Evolutionary conservation across 1,140 invertebrate genomes (phyloP).

Genomic region (Drosophila gunungcola): DNA sequence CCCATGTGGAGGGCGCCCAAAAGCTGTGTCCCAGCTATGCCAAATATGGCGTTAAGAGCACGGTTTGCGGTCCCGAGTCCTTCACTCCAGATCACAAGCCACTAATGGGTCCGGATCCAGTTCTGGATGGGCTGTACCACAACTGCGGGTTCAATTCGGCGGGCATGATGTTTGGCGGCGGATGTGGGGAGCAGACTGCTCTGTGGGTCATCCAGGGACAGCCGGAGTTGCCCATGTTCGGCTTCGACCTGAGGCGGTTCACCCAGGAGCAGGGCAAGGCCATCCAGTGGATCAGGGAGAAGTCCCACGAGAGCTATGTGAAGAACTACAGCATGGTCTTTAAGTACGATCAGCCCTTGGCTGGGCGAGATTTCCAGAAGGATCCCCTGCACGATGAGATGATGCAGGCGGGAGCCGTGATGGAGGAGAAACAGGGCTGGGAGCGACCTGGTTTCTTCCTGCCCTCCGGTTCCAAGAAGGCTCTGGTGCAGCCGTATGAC

Average conservation of each 20-base stretch:
- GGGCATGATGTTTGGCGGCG: slow-evolving; percentile 95
- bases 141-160: slow-evolving; percentile 95
- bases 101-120: slow-evolving; percentile 86
- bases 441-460: slow-evolving; percentile 91
- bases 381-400: slow-evolving; percentile 89
- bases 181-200: slow-evolving; percentile 93
- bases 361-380: slow-evolving; percentile 90
- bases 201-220: slow-evolving; percentile 93
- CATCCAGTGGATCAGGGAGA: slow-evolving; percentile 90
- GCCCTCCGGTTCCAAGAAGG: slow-evolving; percentile 80
- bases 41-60: slow-evolving; percentile 92
- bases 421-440: slow-evolving; percentile 94
- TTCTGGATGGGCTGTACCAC: slow-evolving; percentile 88
- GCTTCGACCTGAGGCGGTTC: slow-evolving; percentile 93
- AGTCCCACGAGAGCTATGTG: slow-evolving; percentile 94
- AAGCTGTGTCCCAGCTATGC: slow-evolving; percentile 90
- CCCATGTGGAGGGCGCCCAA: slow-evolving; percentile 90
- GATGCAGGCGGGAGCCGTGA: slow-evolving; percentile 88
- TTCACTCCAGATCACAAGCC: slow-evolving; percentile 97
- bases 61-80: slow-evolving; percentile 93
- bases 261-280: slow-evolving; percentile 89
- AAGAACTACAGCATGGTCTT: slow-evolving; percentile 94
- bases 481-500: slow-evolving; percentile 89
- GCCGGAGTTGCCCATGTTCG: slow-evolving; percentile 93
- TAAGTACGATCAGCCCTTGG: slow-evolving; percentile 93